phyloP scores from a whole-genome alignment of 1,140 invertebrate species.

The Aphaenogaster rudis region DNA sequence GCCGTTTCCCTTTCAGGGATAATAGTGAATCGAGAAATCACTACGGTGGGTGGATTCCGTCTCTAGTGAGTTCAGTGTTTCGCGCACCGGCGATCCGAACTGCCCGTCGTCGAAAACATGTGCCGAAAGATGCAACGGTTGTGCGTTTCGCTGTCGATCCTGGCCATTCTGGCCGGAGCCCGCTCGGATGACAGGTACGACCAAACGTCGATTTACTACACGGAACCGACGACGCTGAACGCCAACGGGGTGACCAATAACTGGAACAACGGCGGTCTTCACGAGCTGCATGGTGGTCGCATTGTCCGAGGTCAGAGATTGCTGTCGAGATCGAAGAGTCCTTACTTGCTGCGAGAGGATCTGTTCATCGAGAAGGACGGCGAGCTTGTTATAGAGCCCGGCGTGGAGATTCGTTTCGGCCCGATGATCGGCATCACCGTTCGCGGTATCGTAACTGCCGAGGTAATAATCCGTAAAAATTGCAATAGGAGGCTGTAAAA shows the following conservation, averaged over 20 bases:
- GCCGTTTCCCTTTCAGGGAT: background rate
- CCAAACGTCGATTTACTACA: constrained; percentile 83
- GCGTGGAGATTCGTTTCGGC: constrained; percentile 94
- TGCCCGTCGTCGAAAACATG: background rate
- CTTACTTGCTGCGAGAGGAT: constrained; percentile 93
- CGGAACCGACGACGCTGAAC: constrained; percentile 80
- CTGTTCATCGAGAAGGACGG: constrained; percentile 92
- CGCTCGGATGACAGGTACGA: constrained; percentile 73
- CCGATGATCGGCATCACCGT: constrained; percentile 97
- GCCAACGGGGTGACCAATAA: constrained; percentile 26
- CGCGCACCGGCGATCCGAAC: background rate
- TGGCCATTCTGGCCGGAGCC: constrained; percentile 35
- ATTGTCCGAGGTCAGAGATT: constrained; percentile 87
- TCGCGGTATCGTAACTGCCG: constrained; percentile 93
- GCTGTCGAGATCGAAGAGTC: constrained; percentile 89
- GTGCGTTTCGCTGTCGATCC: constrained; percentile 3
- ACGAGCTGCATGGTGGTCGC: constrained; percentile 89
- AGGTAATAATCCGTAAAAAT: constrained; percentile 89
- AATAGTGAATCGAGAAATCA: background rate
- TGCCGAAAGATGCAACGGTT: constrained; percentile 48
- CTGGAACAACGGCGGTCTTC: constrained; percentile 78
- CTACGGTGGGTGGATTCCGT: background rate
- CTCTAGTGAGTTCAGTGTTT: constrained; percentile 6
- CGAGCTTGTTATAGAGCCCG: constrained; percentile 93
- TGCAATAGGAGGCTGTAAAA: background rate